A percentile compares a stretch with the other conserved stretches of the same genome.
Evolutionary conservation across 2,797 vertebrate species (phyloP).

Genomic region (Hydrolagus colliei): DNA sequence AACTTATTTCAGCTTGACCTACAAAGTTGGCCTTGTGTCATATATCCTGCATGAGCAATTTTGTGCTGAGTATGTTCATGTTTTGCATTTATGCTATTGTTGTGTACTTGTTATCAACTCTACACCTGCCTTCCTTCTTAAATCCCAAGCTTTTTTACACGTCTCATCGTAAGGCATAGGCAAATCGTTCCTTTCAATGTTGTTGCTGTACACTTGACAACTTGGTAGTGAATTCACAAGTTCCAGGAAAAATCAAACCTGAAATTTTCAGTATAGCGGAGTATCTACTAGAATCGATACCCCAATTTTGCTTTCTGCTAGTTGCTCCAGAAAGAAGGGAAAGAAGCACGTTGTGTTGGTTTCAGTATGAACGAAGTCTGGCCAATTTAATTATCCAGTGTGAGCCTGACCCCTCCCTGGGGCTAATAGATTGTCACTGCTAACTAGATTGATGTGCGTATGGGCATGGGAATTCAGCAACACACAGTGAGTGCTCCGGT

Average conservation of each 20-base stretch:
- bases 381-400: no score
- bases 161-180: not conserved
- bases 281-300: not conserved
- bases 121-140: not conserved
- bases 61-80: not conserved
- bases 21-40: not conserved
- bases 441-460: no score
- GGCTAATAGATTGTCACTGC: no score
- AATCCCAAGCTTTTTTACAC: not conserved
- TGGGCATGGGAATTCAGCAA: no score
- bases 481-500: no score
- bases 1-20: not conserved
- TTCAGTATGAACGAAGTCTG: not conserved
- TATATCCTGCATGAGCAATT: not conserved
- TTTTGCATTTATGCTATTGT: not conserved
- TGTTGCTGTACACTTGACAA: not conserved
- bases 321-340: not conserved
- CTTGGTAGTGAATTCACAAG: not conserved
- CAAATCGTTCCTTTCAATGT: not conserved
- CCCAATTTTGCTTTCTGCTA: not conserved
- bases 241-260: not conserved
- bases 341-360: not conserved
- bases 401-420: no score
- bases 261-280: not conserved
- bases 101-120: not conserved